Evolutionary conservation across 2,113 vertebrate species (phyloP), one percentile per base, ranked within the genome.

Genomic region (Aramus guarauna): DNA sequence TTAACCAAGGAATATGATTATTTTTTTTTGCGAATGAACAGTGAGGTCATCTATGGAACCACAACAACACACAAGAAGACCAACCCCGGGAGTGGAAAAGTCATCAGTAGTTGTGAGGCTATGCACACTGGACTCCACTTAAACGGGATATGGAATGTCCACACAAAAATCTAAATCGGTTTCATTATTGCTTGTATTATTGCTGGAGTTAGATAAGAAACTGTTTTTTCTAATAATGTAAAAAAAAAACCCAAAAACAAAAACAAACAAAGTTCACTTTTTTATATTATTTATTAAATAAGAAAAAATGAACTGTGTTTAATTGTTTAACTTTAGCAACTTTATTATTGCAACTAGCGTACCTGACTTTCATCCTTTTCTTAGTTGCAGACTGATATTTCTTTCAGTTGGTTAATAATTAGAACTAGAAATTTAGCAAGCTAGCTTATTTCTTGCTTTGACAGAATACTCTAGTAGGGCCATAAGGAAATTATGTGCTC

Each of bases 231-330:
- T 71, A 96, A 97, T 90, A 95, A 95, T 97, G 92, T 97, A 94
- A 94, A 93, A 95, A 89, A 90, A 85, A 68, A 62, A 55, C n/a
- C n/a, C n/a, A n/a, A n/a, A n/a, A n/a, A n/a, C n/a, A n/a, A n/a
- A n/a, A n/a, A n/a, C n/a, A n/a, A n/a, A n/a, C n/a, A 78, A 92
- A 69, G 93, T 98, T 97, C 88, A 93, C 95, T 93, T 97, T 97
- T 97, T 97, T 89, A 96, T 97, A 96, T 97, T 97, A 98, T 98
- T 97, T 98, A 97, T 98, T 98, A 97, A 98, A 97, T 98, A 97
- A 97, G 96, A 76, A 96, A 96, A 97, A 94, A 95, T 43, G 34
- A 93, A 83, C 85, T 80, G 91, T 94, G 96, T 96, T 97, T 94
- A 97, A 39, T 96, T 95, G 83, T 97, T 96, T 97, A 97, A 96